Evolutionary conservation across 1,140 invertebrate genomes (phyloP), one percentile per base, ranked within the genome.

Genomic region (Heliothis subflexa): DNA sequence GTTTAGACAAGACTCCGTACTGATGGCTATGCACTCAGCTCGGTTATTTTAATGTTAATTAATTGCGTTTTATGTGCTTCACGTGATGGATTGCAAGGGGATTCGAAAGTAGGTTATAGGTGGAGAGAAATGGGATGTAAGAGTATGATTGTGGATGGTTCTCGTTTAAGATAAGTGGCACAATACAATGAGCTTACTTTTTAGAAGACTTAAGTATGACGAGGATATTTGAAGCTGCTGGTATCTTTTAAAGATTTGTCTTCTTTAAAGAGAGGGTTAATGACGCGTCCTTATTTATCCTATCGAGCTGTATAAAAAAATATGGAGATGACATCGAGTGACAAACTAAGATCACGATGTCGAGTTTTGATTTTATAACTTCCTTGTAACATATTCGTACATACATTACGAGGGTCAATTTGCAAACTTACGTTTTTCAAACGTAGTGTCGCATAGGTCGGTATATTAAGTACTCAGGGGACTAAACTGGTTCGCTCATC

Each of bases 1-100:
- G 85, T 87, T 87, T 86, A 86, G 83, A 83, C 83, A 81, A 57
- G 70, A 54, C 76, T 68, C 13, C 62, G 50, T 66, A 73, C 55
- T 61, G 66, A 70, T 70, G 52, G 52, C 25, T 40, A n/a, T 72
- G 70, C 70, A 57, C 70, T 55, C 61, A 55, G 7, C 62, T 33
- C 28, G n/a, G 54, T 77, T 68, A 68, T 77, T 68, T 77, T 68
- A 68, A 33, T 77, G 61, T 55, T 77, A 77, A 77, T 77, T 77
- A 77, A 77, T 77, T 77, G 74, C 25, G 62, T 47, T 76, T 76
- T 12, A 45, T 57, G 55, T 47, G 25, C 18, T 59, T 25, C n/a
- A 74, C 16, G 16, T 66, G 40, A 47, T 66, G 62, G 45, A 45
- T 72, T 33, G 33, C 33, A 33, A 33, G 11, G 33, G 71, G 33